Conservation (phyloP, 2,888 invertebrate genomes). For the Xestobium rufovillosum region DNA sequence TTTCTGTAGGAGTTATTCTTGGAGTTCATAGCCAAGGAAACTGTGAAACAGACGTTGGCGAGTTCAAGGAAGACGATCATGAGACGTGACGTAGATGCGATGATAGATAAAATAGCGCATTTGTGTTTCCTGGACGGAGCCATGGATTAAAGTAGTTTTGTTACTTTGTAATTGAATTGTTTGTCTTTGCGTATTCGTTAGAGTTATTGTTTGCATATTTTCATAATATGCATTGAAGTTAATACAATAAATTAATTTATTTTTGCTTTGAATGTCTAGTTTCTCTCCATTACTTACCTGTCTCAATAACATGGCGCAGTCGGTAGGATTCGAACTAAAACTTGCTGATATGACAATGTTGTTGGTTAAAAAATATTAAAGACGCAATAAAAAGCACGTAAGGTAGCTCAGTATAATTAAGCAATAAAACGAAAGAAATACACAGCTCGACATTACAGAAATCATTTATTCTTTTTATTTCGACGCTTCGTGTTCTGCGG, state of each 20-base stretch:
- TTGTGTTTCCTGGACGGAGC: slow-evolving; percentile 81
- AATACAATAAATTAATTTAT: no score
- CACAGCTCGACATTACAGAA: no score
- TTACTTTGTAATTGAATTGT: neutral
- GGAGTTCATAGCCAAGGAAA: slow-evolving; percentile 70
- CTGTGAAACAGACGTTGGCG: slow-evolving; percentile 62
- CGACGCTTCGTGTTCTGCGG: slow-evolving; percentile 32
- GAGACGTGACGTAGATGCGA: slow-evolving; percentile 72
- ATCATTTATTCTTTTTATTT: slow-evolving; percentile 5
- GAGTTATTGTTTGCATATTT: slow-evolving; percentile 4
- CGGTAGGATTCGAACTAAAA: no score
- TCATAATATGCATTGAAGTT: slow-evolving; percentile 6
- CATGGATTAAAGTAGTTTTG: slow-evolving; percentile 47
- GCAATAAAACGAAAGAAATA: no score
- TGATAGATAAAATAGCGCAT: slow-evolving; percentile 69
- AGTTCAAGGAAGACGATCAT: slow-evolving; percentile 78
- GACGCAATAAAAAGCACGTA: no score
- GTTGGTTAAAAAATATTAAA: no score
- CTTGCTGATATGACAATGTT: no score
- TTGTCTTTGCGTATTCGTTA: neutral
- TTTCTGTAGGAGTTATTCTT: slow-evolving; percentile 74
- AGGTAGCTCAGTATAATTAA: no score
- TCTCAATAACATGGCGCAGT: no score
- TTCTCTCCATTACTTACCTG: no score
- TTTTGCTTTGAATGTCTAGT: no score